phyloP scores from a whole-genome alignment of 2,888 invertebrate species.

The Yponomeuta sedellus region DNA sequence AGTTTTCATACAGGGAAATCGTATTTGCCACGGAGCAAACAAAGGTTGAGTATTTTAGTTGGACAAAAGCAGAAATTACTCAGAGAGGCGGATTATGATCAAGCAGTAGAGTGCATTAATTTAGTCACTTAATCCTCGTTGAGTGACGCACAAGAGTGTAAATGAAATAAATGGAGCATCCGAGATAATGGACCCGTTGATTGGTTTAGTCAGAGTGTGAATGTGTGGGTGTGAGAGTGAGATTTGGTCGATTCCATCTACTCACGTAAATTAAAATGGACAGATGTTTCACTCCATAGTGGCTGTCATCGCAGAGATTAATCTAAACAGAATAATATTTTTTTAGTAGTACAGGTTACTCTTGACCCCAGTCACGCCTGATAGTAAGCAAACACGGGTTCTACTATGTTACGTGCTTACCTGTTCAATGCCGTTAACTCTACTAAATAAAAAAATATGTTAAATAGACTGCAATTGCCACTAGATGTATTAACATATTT shows the following conservation, averaged over 20 bases:
- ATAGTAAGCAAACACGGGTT: no score
- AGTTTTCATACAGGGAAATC: no score
- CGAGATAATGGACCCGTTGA: slow-evolving; percentile 43
- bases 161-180: slow-evolving; percentile 40
- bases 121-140: slow-evolving; percentile 40
- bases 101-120: slow-evolving; percentile 38
- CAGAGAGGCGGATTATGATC: neutral
- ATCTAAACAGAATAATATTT: no score
- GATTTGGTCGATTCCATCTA: neutral
- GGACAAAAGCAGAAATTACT: neutral
- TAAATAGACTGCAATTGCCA: no score
- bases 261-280: neutral
- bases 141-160: slow-evolving; percentile 36
- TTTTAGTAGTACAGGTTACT: no score
- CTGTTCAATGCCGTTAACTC: no score
- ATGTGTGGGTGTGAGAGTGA: slow-evolving; percentile 5
- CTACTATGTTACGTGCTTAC: no score
- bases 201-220: slow-evolving; percentile 26
- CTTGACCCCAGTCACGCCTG: no score
- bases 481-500: no score
- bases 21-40: no score
- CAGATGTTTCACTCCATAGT: neutral
- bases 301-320: neutral
- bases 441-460: no score
- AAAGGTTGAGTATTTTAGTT: no score